These are phyloP conservation scores for Steinernema khuongi DNA, from an alignment of 1,140 invertebrate genomes.

Conservation along the genomic window DNA sequence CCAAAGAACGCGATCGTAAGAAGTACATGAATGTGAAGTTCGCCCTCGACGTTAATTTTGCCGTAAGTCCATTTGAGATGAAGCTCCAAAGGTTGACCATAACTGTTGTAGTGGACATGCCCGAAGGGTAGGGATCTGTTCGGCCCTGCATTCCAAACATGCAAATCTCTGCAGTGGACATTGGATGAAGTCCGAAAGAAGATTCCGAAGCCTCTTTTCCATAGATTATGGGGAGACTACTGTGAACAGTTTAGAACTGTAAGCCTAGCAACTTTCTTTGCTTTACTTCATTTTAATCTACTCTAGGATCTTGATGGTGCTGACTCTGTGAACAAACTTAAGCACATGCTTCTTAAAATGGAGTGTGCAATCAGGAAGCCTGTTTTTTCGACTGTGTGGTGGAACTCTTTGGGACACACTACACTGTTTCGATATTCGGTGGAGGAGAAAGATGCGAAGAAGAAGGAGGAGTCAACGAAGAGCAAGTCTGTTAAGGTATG, in stretches of 20 bases:
- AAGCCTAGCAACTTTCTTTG: background rate
- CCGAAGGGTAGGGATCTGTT: slow-evolving; percentile 34
- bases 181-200: slow-evolving; percentile 20
- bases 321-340: slow-evolving; percentile 21
- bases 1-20: slow-evolving; percentile 30
- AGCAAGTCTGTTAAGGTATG: slow-evolving; percentile 25
- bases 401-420: slow-evolving; percentile 32
- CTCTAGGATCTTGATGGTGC: slow-evolving; percentile 10
- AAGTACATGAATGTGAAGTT: slow-evolving; percentile 34
- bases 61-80: slow-evolving; percentile 14
- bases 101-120: slow-evolving; percentile 18
- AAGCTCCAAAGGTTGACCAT: slow-evolving; percentile 14
- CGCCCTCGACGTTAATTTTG: slow-evolving; percentile 21
- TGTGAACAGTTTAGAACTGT: slow-evolving; percentile 20
- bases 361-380: slow-evolving; percentile 29
- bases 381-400: slow-evolving; percentile 24
- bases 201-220: slow-evolving; percentile 33
- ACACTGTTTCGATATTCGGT: slow-evolving; percentile 24
- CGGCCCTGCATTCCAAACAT: slow-evolving; percentile 12
- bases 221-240: slow-evolving; percentile 27
- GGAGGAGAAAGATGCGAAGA: slow-evolving; percentile 23
- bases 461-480: slow-evolving; percentile 21
- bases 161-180: slow-evolving; percentile 32
- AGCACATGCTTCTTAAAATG: slow-evolving; percentile 20
- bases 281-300: no score